Percentiles rank a stretch among this genome's conserved stretches.
These are phyloP conservation scores for Selene dorsalis DNA, from an alignment of 2,797 vertebrate species.

Conservation along the genomic window DNA sequence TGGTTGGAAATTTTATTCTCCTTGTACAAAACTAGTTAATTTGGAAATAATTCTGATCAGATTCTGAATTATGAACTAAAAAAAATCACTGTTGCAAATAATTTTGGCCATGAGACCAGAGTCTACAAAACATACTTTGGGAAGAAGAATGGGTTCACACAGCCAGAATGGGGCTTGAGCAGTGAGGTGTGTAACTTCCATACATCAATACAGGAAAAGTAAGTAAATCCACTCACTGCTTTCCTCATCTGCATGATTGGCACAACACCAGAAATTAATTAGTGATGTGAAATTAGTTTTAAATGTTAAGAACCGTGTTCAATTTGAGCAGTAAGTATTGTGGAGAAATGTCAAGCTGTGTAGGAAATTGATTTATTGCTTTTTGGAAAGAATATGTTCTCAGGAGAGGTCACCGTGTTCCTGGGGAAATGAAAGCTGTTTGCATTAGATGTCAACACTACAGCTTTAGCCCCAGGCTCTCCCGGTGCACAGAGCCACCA, in stretches of 20 bases:
- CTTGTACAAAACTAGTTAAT: too few relatives aligned
- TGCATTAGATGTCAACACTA: conserved; percentile 73
- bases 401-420: conserved; percentile 75
- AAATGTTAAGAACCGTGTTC: conserved; percentile 83
- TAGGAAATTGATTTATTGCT: conserved; percentile 83
- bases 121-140: not conserved
- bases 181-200: not conserved
- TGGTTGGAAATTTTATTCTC: too few relatives aligned
- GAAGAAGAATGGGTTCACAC: not conserved
- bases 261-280: conserved; percentile 67
- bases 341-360: conserved; percentile 79
- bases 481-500: conserved; percentile 22
- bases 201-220: not conserved
- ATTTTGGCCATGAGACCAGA: too few relatives aligned
- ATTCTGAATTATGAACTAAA: too few relatives aligned
- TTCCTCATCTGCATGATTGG: conserved; percentile 18
- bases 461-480: conserved; percentile 61
- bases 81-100: too few relatives aligned
- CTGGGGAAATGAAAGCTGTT: conserved; percentile 77
- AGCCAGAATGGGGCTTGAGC: not conserved
- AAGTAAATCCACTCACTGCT: conserved; percentile 9
- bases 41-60: too few relatives aligned
- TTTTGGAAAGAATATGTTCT: conserved; percentile 71
- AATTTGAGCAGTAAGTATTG: conserved; percentile 76
- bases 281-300: conserved; percentile 73